Base-by-base conservation (phyloP, 37 sponge, comb jelly and placozoan species). In the Halisarca cf. caerulea region DNA sequence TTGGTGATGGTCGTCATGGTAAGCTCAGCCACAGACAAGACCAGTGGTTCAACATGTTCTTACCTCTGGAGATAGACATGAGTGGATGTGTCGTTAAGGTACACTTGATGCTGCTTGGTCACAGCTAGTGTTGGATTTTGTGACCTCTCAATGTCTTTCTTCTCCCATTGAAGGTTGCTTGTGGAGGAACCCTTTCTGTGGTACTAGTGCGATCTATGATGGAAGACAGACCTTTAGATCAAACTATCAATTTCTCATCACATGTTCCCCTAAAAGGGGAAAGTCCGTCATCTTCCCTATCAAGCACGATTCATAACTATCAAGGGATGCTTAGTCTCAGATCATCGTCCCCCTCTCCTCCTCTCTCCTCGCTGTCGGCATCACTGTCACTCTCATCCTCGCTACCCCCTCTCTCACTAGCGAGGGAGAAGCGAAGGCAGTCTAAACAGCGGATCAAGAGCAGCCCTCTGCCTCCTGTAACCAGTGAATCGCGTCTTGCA, bases 21-120 rank as follows among this genome's bases (percentile, higher is more conserved):
- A 81, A 81, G 6, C 62, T 81, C 25, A 24, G 82, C 3, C 82
- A 81, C 82, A 55, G 82, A 30, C 59, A 81, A 27, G 59, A 81
- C 37, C 47, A 81, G 24, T 81, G 47, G 58, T 58, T 30, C 37
- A 81, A 81, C 37, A 32, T 58, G 33, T 81, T 81, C 64, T 14
- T 24, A 3, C 82, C 59, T 23, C 47, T 24, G 3, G 27, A 30
- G 42, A 64, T 81, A 0, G 59, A 81, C 17, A 68, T 68, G 32
- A 34, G 34, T 17, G 69, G 69, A 34, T 18, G 17, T 28, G 69
- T 68, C 4, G 35, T 68, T 4, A 68, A 68, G 69, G 69, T 68
- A 34, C 35, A 34, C 9, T 47, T 47, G 11, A 14, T 6, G 6
- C 6, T 11, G 51, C 11, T 14, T 11, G 11, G 51, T 47, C 9